phyloP scores from a whole-genome alignment of 2,888 invertebrate genomes.

The Eilema griseolum region DNA sequence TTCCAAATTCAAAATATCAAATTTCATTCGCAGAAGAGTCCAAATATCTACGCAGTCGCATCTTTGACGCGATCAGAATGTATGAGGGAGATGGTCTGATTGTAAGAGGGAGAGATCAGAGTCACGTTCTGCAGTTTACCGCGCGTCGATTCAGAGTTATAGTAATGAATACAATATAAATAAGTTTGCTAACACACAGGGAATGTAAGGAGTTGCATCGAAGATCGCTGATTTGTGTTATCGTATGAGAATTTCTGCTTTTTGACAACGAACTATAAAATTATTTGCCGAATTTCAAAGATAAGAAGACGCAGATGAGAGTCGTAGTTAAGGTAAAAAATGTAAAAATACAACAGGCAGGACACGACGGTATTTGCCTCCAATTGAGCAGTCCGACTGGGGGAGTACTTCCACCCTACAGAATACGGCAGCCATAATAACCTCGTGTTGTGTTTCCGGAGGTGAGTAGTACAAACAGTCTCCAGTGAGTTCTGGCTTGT shows the following conservation, averaged over 20 bases:
- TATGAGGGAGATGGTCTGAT: constrained; percentile 37
- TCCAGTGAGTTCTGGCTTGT: no score
- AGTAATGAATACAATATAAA: constrained; percentile 76
- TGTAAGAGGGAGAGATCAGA: constrained; percentile 44
- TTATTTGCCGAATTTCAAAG: constrained; percentile 7
- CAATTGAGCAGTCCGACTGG: no score
- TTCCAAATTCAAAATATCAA: constrained; percentile 45
- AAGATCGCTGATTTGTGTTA: constrained; percentile 10
- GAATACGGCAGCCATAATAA: no score
- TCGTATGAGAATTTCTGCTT: neutral
- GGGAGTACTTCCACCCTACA: no score
- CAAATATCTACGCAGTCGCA: constrained; percentile 49
- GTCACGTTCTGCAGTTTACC: constrained; percentile 70
- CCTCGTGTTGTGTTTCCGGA: no score
- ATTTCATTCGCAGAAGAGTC: constrained; percentile 44
- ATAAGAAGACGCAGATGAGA: neutral
- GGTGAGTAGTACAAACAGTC: no score
- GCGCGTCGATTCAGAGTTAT: constrained; percentile 68
- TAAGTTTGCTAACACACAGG: constrained; percentile 58
- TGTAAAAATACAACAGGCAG: no score
- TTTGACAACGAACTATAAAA: constrained; percentile 4
- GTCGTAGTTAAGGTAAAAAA: neutral
- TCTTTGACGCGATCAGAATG: constrained; percentile 50
- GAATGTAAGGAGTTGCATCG: constrained; percentile 44
- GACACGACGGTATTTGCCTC: no score